phyloP scores from a whole-genome alignment of 2,113 vertebrate species.

The Ophthalmolycus amberensis region DNA sequence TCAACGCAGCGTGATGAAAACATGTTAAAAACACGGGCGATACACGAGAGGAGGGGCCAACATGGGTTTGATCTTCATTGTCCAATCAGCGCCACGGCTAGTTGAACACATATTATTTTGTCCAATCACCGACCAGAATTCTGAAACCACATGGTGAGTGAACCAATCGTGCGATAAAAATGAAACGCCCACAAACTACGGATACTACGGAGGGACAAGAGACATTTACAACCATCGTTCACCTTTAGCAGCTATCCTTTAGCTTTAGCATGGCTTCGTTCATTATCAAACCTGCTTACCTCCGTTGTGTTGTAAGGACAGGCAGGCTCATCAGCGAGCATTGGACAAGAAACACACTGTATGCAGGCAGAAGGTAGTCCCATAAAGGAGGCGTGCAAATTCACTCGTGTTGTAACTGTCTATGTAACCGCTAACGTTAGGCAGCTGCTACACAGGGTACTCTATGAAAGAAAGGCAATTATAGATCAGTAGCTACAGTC shows the following conservation, averaged over 20 bases:
- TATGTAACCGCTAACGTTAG: not conserved
- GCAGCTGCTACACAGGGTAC: not conserved
- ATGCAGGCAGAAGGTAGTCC: constrained; percentile 73
- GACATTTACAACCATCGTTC: not conserved
- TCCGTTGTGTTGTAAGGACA: constrained; percentile 57
- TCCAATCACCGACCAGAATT: constrained; percentile 66
- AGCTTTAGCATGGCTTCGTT: constrained; percentile 67
- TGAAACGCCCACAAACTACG: constrained; percentile 67
- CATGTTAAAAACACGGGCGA: constrained; percentile 31
- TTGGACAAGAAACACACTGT: constrained; percentile 19
- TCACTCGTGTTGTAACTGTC: not conserved
- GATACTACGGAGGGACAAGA: constrained; percentile 51
- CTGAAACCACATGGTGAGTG: constrained; percentile 31
- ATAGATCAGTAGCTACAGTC: not conserved
- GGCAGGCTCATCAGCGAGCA: constrained; percentile 40
- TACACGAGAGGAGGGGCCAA: not conserved
- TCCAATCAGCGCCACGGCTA: constrained; percentile 67
- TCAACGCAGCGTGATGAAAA: fast-evolving
- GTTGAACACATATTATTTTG: not conserved
- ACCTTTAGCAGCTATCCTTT: not conserved
- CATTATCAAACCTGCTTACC: constrained; percentile 45
- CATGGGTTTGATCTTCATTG: not conserved
- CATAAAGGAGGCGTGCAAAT: not conserved
- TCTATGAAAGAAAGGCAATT: not conserved
- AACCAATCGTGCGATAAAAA: constrained; percentile 73